These are phyloP conservation scores for Eremobia ochroleuca DNA, from an alignment of 2,888 invertebrate species.

Conservation along the genomic window DNA sequence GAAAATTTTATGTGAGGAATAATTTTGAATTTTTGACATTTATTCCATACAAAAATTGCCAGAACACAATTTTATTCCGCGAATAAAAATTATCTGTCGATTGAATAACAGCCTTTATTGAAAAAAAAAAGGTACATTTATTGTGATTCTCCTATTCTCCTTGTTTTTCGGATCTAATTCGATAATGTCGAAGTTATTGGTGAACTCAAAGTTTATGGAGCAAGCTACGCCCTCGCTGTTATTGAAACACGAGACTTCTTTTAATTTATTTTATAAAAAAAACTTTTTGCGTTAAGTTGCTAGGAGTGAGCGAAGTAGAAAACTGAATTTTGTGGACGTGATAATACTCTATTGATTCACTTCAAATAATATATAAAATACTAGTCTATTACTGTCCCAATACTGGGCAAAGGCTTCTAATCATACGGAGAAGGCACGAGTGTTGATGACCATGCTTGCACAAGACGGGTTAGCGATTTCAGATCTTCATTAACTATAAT, in stretches of 20 bases:
- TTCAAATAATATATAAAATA: background rate
- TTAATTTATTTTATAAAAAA: background rate
- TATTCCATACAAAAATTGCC: too few species aligned
- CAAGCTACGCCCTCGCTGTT: slow-evolving; percentile 4
- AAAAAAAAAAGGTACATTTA: slow-evolving; percentile 45
- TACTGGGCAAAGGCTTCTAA: too few species aligned
- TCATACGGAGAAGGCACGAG: too few species aligned
- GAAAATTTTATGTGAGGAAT: too few species aligned
- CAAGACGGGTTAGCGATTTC: too few species aligned
- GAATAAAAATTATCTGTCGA: too few species aligned
- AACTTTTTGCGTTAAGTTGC: background rate
- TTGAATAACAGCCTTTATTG: background rate
- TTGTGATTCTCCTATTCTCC: slow-evolving; percentile 35
- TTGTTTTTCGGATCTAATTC: slow-evolving; percentile 42
- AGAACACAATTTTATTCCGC: too few species aligned
- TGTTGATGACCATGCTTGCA: too few species aligned
- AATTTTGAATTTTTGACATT: too few species aligned
- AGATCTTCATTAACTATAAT: too few species aligned
- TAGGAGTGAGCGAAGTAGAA: background rate
- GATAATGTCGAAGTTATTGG: slow-evolving; percentile 43
- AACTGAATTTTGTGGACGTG: too few species aligned
- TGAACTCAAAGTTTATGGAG: slow-evolving; percentile 31
- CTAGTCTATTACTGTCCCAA: too few species aligned
- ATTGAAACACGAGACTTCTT: slow-evolving; percentile 15
- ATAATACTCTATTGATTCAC: background rate